A percentile compares a stretch with the other conserved stretches of the same genome.
Conservation (phyloP, 2,888 invertebrate species). For the Morpho achilles region DNA sequence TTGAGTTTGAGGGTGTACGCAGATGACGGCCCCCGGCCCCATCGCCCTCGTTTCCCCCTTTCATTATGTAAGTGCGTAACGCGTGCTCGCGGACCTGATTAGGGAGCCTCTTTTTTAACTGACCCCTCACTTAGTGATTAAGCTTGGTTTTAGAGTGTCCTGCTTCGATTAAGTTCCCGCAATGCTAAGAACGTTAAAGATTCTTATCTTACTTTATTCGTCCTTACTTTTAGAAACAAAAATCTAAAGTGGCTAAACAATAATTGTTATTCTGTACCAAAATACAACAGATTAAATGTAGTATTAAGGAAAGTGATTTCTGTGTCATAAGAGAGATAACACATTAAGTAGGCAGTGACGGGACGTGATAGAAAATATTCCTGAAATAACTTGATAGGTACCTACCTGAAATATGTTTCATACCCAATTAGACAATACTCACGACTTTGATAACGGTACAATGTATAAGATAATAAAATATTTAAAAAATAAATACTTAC, state of each 20-base stretch:
- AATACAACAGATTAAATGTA: too few relatives aligned
- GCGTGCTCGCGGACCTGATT: conserved; percentile 78
- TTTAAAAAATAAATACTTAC: too few relatives aligned
- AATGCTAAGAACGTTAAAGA: conserved; percentile 20
- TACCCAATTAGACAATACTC: too few relatives aligned
- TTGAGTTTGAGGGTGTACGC: conserved; percentile 61
- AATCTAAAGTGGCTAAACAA: conserved; percentile 21
- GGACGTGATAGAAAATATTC: too few relatives aligned
- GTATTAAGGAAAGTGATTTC: too few relatives aligned
- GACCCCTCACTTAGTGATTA: conserved; percentile 73
- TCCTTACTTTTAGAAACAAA: conserved; percentile 5
- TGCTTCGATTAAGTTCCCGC: conserved; percentile 47
- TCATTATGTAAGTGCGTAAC: conserved; percentile 80
- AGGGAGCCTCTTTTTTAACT: conserved; percentile 77
- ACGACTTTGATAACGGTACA: too few relatives aligned
- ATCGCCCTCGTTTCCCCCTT: conserved; percentile 68
- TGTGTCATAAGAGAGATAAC: too few relatives aligned
- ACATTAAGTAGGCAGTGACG: too few relatives aligned
- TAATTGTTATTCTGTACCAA: too few relatives aligned
- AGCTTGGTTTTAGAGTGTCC: conserved; percentile 71
- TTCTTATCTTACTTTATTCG: neutral
- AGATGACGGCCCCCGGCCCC: conserved; percentile 69
- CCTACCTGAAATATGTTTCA: too few relatives aligned
- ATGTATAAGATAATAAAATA: too few relatives aligned
- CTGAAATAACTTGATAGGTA: too few relatives aligned